phyloP scores from a whole-genome alignment of 2,797 vertebrate species.

The Sciurus vulgaris region DNA sequence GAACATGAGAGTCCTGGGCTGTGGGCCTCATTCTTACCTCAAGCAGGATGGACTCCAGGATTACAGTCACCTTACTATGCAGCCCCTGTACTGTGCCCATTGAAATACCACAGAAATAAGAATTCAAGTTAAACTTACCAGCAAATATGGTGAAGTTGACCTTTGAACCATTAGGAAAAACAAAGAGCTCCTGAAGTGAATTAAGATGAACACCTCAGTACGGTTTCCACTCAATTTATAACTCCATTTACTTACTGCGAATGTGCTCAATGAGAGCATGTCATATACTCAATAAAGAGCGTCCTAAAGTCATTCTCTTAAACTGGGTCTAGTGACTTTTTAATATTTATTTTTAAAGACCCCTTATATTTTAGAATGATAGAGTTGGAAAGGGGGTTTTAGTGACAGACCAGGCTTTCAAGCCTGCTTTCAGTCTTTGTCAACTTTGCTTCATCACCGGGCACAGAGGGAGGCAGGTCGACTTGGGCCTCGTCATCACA shows the following conservation, averaged over 20 bases:
- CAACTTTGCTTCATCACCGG: neutral
- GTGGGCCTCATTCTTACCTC: neutral
- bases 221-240: neutral
- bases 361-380: neutral
- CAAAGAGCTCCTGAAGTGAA: neutral
- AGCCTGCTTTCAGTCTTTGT: neutral
- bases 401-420: neutral
- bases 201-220: conserved; percentile 3
- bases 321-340: neutral
- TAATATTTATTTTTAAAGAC: neutral
- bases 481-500: neutral
- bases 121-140: neutral
- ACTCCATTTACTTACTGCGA: neutral
- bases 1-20: too few species aligned
- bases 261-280: neutral
- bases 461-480: neutral
- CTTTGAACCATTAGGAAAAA: neutral
- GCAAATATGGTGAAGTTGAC: neutral
- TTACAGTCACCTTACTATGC: neutral
- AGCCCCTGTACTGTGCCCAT: neutral
- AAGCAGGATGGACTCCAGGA: too few species aligned
- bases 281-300: neutral
- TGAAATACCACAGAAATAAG: neutral
- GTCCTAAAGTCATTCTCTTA: neutral
- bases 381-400: neutral